A percentile compares a stretch with the other conserved stretches of the same genome.
phyloP scores from a whole-genome alignment of 2,797 vertebrate genomes.

The Lacerta viridis region DNA sequence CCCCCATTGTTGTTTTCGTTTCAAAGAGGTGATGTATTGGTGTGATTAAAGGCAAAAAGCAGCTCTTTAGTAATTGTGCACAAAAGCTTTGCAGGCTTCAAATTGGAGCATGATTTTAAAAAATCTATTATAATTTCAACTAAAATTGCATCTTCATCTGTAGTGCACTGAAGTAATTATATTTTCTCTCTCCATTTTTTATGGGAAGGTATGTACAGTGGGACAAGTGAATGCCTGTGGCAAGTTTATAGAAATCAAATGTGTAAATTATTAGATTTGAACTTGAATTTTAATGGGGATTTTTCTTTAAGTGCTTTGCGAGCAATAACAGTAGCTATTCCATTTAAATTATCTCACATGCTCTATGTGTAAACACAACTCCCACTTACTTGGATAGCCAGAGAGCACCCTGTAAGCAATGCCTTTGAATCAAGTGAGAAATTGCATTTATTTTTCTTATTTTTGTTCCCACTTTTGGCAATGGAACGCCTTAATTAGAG shows the following conservation, averaged over 20 bases:
- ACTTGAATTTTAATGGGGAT: neutral
- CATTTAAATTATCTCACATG: neutral
- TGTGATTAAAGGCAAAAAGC: constrained; percentile 35
- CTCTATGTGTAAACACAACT: neutral
- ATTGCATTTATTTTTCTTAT: neutral
- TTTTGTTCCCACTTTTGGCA: neutral
- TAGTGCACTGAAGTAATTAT: constrained; percentile 25
- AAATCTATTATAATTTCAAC: constrained; percentile 11
- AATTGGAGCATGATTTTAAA: neutral
- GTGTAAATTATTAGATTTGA: neutral
- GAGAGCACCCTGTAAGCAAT: neutral
- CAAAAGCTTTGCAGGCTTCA: neutral
- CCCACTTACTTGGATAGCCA: neutral
- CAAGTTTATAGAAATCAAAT: constrained; percentile 20
- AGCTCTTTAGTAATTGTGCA: constrained; percentile 33
- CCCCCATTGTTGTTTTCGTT: neutral
- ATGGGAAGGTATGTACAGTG: neutral
- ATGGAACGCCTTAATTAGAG: neutral
- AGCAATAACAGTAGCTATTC: constrained; percentile 1
- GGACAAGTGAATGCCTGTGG: neutral
- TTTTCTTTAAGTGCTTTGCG: neutral
- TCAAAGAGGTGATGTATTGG: constrained; percentile 14
- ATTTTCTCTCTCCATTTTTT: neutral
- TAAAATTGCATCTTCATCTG: constrained; percentile 42
- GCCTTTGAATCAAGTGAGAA: neutral